Evolutionary conservation across 2,888 invertebrate species (phyloP), one percentile per base, ranked within the genome.

Genomic region (Thecocarcelia acutangulata): DNA sequence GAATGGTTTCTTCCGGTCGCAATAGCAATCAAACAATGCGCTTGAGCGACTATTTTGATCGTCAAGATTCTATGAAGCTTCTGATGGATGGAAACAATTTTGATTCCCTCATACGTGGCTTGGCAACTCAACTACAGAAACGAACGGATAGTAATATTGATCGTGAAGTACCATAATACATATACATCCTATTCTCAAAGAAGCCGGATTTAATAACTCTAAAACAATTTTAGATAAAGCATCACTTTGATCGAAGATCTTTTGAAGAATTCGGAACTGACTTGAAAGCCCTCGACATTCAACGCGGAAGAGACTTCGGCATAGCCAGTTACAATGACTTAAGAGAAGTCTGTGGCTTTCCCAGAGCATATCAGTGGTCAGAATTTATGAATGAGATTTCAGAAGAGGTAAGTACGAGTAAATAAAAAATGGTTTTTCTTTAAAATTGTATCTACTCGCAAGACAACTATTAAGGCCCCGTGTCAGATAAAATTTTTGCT

Each of bases 121-220:
- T 97, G 86, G 91, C 93, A 1, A 93, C 93, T 2, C 96, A 97
- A 87, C 93, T 94, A 2, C 93, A 95, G 88, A 93, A 94, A 86
- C 93, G 92, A 83, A 93, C 94, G 80, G 97, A 97, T 89, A 93
- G 93, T 83, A 95, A 92, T 89, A 94, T 95, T 90, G 94, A 95
- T 84, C 84, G 58, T 8, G 88, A 89, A 81, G 85, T 85, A 19
- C 96, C 96, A n/a, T n/a, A n/a, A n/a, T 64, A 44, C 6, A 11
- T 40, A 28, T 4, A 11, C 21, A 9, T 50, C 0, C 44, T 42
- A 33, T 12, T 64, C 4, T 3, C 6, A 1, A 2, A 52, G 15
- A 33, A 33, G 1, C 6, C 33, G 9, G 3, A 6, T 9, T 33
- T 33, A 8, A 9, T 9, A 33, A 33, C 8, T 8, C 9, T 33